phyloP scores from a whole-genome alignment of 2,888 invertebrate genomes.

The Drepanosiphum platanoidis region DNA sequence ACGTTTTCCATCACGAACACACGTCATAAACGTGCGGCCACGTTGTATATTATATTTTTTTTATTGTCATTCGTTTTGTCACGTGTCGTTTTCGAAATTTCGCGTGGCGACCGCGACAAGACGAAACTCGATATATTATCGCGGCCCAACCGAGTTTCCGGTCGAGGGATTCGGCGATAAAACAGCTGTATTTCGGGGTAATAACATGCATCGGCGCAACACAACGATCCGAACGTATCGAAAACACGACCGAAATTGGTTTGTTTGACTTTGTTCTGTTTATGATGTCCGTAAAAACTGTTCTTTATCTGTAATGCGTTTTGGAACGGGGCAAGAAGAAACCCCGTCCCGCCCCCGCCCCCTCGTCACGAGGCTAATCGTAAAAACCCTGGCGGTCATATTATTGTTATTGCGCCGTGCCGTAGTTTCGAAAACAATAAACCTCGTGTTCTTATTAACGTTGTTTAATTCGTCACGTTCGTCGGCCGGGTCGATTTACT shows the following conservation, averaged over 20 bases:
- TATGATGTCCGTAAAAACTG: conserved; percentile 22
- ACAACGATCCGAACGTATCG: not conserved
- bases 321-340: not conserved
- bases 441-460: too few species aligned
- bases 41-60: too few species aligned
- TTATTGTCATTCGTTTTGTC: too few species aligned
- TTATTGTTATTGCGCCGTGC: too few species aligned
- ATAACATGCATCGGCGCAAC: not conserved
- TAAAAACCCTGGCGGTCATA: not conserved
- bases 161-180: not conserved
- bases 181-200: not conserved
- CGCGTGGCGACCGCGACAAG: not conserved
- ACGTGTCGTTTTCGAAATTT: not conserved
- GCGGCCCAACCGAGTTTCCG: not conserved
- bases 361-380: not conserved
- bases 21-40: too few species aligned
- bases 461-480: too few species aligned
- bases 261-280: conserved; percentile 33
- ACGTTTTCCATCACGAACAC: too few species aligned
- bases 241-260: conserved; percentile 30
- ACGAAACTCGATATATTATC: conserved; percentile 8
- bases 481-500: too few species aligned
- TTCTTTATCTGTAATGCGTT: conserved; percentile 14
- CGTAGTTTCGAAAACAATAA: too few species aligned
- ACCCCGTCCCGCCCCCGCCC: not conserved